phyloP scores from a whole-genome alignment of 2,888 invertebrate genomes.

The Scaptomyza parva region DNA sequence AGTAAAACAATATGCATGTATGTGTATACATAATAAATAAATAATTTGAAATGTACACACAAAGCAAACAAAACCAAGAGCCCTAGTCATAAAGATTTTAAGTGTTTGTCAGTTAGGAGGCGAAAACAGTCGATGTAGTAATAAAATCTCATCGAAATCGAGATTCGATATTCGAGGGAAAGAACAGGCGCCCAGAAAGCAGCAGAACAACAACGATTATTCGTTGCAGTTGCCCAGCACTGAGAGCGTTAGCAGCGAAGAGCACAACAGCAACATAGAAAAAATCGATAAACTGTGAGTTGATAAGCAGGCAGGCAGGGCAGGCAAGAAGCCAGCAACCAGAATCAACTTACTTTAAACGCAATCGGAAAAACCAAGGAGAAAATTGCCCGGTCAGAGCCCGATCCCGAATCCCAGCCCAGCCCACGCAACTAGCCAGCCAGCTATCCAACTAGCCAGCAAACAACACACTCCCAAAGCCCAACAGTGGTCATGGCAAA shows the following conservation, averaged over 20 bases:
- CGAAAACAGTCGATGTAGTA: conserved; percentile 38
- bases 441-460: not conserved
- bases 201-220: conserved; percentile 43
- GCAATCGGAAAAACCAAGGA: conserved; percentile 21
- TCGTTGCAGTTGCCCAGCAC: conserved; percentile 7
- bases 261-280: conserved; percentile 11
- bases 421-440: conserved; percentile 28
- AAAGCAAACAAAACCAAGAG: conserved; percentile 28
- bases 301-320: conserved; percentile 45
- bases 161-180: conserved; percentile 84
- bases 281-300: conserved; percentile 61
- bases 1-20: conserved; percentile 60
- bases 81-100: conserved; percentile 36
- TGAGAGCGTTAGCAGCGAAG: conserved; percentile 15
- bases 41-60: conserved; percentile 64
- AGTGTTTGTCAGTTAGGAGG: conserved; percentile 48
- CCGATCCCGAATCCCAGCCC: conserved; percentile 11
- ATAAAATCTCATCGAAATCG: conserved; percentile 84
- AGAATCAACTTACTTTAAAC: conserved; percentile 26
- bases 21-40: conserved; percentile 73
- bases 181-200: conserved; percentile 82
- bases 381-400: conserved; percentile 17
- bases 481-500: conserved; percentile 18
- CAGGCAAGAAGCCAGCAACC: conserved; percentile 18
- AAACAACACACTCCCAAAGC: conserved; percentile 12